Conservation (phyloP, 2,113 vertebrate species). For the Pituophis catenifer region DNA sequence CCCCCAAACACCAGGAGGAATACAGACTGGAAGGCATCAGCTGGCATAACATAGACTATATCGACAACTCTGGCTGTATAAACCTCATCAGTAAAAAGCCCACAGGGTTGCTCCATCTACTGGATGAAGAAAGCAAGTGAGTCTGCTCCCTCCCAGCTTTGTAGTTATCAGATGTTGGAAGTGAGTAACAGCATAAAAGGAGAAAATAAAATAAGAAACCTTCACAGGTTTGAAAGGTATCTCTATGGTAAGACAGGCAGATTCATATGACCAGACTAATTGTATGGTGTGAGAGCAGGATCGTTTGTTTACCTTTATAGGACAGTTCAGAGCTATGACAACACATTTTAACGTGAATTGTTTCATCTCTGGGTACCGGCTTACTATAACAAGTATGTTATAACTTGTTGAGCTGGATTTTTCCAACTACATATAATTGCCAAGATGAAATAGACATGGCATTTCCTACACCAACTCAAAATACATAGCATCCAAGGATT, state of each 20-base stretch:
- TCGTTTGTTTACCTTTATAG: neutral
- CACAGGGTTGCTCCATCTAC: slow-evolving; percentile 92
- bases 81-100: slow-evolving; percentile 98
- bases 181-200: neutral
- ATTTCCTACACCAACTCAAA: neutral
- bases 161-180: neutral
- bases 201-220: neutral
- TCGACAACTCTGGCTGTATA: slow-evolving; percentile 95
- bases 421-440: neutral
- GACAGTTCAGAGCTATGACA: neutral
- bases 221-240: neutral
- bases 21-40: slow-evolving; percentile 92
- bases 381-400: too few relatives aligned
- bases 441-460: neutral
- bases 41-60: slow-evolving; percentile 97
- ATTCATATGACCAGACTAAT: neutral
- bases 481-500: neutral
- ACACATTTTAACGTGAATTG: neutral
- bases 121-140: slow-evolving; percentile 99
- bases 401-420: neutral
- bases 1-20: slow-evolving; percentile 81
- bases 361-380: neutral
- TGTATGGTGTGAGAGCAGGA: neutral
- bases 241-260: neutral
- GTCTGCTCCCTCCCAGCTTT: slow-evolving; percentile 52